phyloP scores from a whole-genome alignment of 2,113 vertebrate species.

The Ochotona curzoniae region DNA sequence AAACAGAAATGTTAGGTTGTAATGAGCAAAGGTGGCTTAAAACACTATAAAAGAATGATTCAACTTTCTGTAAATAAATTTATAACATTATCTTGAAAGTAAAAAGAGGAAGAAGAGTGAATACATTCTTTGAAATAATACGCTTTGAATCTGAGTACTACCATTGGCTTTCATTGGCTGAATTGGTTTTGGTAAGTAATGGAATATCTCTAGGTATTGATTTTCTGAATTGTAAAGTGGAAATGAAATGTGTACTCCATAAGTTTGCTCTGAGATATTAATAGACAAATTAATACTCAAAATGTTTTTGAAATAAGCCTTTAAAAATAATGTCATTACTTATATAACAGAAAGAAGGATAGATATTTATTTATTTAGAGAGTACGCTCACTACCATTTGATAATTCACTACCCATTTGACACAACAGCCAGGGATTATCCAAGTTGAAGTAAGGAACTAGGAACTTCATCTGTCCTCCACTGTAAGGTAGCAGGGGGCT shows the following conservation, averaged over 20 bases:
- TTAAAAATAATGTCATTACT: no score
- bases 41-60: not conserved
- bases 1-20: constrained; percentile 69
- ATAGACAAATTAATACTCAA: no score
- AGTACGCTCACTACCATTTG: no score
- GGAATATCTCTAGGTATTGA: not conserved
- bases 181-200: not conserved
- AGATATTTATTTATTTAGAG: no score
- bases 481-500: no score
- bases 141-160: not conserved
- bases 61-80: not conserved
- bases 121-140: not conserved
- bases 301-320: no score
- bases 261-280: not conserved
- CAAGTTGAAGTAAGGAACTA: no score
- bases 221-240: not conserved
- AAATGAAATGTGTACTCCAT: not conserved
- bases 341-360: no score
- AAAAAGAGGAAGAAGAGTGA: not conserved
- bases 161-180: not conserved
- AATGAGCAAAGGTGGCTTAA: not conserved
- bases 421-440: no score
- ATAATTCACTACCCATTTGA: no score
- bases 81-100: not conserved
- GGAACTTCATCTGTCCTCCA: no score